Conservation (phyloP, 1,140 invertebrate species). For the Euschistus heros region DNA sequence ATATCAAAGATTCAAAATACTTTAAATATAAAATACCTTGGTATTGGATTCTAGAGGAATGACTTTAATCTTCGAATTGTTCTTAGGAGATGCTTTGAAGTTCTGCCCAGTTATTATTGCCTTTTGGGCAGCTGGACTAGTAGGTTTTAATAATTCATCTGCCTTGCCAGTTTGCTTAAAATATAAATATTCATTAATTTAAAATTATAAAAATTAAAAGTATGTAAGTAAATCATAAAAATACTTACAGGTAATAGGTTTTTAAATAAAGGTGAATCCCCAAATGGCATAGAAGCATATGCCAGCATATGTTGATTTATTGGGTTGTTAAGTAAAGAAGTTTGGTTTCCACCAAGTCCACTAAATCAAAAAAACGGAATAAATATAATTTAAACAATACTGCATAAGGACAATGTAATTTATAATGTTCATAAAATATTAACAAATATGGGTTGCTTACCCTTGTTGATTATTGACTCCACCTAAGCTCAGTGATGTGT, state of each 20-base stretch:
- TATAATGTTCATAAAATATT: background rate
- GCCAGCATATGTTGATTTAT: conserved; percentile 57
- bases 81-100: conserved; percentile 52
- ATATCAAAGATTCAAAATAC: background rate
- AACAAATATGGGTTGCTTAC: background rate
- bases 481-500: conserved; percentile 19
- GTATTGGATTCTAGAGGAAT: conserved; percentile 39
- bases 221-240: background rate
- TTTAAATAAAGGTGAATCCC: conserved; percentile 64
- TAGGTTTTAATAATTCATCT: conserved; percentile 61
- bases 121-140: conserved; percentile 56
- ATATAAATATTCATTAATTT: conserved; percentile 8
- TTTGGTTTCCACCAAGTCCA: conserved; percentile 10
- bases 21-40: background rate
- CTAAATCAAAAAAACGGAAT: background rate
- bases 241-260: conserved; percentile 50
- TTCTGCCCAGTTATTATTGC: conserved; percentile 42
- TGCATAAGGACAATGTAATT: background rate
- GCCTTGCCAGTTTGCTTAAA: conserved; percentile 46
- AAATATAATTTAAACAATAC: background rate
- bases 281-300: conserved; percentile 60
- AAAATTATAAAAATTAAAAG: background rate
- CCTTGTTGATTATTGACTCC: background rate
- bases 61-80: conserved; percentile 46
- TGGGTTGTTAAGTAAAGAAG: conserved; percentile 20